phyloP scores from a whole-genome alignment of 2,797 vertebrate genomes.

The Percopsis omiscomaycus region DNA sequence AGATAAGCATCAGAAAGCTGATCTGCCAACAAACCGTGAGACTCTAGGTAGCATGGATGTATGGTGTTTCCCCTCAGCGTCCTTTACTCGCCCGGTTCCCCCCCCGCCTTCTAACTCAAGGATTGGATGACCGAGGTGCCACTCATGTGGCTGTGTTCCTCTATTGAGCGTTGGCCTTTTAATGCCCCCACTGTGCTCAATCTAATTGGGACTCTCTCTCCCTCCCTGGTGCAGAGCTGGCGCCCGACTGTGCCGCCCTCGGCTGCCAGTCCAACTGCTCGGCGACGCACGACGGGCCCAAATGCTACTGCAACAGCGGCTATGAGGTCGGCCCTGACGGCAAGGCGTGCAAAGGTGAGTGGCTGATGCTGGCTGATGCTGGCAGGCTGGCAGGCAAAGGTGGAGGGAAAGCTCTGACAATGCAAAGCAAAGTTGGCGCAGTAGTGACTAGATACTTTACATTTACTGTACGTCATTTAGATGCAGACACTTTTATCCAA shows the following conservation, averaged over 20 bases:
- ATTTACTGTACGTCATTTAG: too few relatives aligned
- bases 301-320: constrained; percentile 88
- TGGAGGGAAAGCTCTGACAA: background rate
- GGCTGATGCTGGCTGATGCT: constrained; percentile 16
- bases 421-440: too few relatives aligned
- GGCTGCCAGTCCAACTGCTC: constrained; percentile 87
- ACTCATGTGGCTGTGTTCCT: constrained; percentile 11
- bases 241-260: constrained; percentile 79
- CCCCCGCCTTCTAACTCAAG: constrained; percentile 14
- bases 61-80: constrained; percentile 12
- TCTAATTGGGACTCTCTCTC: constrained; percentile 32
- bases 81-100: constrained; percentile 2
- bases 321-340: constrained; percentile 88
- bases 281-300: constrained; percentile 81
- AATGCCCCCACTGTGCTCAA: constrained; percentile 7
- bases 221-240: constrained; percentile 71
- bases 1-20: constrained; percentile 36
- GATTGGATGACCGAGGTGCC: constrained; percentile 29
- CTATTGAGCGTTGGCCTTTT: constrained; percentile 5
- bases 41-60: constrained; percentile 22
- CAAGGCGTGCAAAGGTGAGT: constrained; percentile 90
- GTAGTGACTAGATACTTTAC: too few relatives aligned
- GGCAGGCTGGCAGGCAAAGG: too few relatives aligned
- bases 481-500: too few relatives aligned
- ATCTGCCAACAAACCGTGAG: constrained; percentile 30